Evolutionary conservation across 2,113 vertebrate genomes (phyloP).

Genomic region (Entelurus aequoreus): DNA sequence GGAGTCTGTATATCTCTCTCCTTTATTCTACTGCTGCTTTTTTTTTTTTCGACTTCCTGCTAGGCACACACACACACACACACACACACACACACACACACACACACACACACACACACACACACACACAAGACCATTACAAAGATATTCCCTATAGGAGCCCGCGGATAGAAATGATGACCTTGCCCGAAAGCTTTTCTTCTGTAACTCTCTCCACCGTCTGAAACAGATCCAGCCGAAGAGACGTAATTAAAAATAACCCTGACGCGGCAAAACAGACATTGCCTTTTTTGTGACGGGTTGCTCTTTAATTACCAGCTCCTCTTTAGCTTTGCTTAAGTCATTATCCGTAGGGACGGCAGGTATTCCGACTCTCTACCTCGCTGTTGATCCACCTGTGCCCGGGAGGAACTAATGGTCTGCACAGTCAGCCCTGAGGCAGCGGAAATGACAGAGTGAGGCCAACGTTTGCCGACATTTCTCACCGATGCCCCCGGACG

Average conservation of each 20-base stretch:
- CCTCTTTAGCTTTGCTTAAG: conserved; percentile 30
- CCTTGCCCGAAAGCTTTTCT: conserved; percentile 45
- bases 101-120: neutral
- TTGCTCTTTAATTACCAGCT: conserved; percentile 45
- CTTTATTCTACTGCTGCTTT: conserved; percentile 23
- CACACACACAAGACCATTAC: conserved; percentile 32
- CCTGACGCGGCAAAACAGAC: conserved; percentile 26
- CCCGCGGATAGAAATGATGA: conserved; percentile 48
- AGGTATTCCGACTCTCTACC: conserved; percentile 36
- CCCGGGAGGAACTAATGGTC: conserved; percentile 47
- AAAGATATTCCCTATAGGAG: conserved; percentile 32
- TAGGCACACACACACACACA: too few species aligned
- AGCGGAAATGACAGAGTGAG: conserved; percentile 39
- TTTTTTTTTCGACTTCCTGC: conserved; percentile 11
- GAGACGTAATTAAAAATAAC: conserved; percentile 32
- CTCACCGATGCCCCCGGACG: conserved; percentile 48
- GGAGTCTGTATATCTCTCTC: conserved; percentile 21
- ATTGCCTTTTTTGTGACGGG: conserved; percentile 15
- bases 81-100: too few species aligned
- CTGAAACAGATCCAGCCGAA: conserved; percentile 28
- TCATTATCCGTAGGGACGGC: conserved; percentile 41
- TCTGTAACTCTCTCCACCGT: conserved; percentile 35
- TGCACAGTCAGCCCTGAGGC: conserved; percentile 50
- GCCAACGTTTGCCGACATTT: conserved; percentile 37
- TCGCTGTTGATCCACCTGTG: conserved; percentile 29